Evolutionary conservation across 2,888 invertebrate genomes (phyloP).

Genomic region (Pheosia tremula): DNA sequence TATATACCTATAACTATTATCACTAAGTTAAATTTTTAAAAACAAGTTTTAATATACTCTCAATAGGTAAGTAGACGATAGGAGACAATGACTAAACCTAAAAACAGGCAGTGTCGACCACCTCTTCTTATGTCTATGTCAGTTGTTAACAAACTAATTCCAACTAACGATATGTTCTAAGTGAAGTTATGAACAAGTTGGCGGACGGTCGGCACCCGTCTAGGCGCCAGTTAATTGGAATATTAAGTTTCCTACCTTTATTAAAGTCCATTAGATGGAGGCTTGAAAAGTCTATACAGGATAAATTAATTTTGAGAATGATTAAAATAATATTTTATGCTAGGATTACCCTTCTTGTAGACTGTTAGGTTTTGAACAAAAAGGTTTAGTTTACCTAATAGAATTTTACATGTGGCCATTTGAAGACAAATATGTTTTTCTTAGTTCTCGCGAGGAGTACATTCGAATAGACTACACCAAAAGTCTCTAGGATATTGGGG

Average conservation of each 20-base stretch:
- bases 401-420: too few relatives aligned
- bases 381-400: too few relatives aligned
- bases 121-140: not conserved
- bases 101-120: conserved; percentile 21
- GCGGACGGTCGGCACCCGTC: conserved; percentile 18
- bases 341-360: too few relatives aligned
- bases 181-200: conserved; percentile 35
- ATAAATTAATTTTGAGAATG: not conserved
- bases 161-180: conserved; percentile 19
- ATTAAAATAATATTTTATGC: too few relatives aligned
- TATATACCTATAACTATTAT: too few relatives aligned
- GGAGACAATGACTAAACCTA: not conserved
- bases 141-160: conserved; percentile 30
- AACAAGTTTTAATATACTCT: too few relatives aligned
- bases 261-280: conserved; percentile 15
- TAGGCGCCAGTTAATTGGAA: conserved; percentile 23
- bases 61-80: not conserved
- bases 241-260: conserved; percentile 21
- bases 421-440: too few relatives aligned
- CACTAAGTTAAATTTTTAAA: too few relatives aligned
- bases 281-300: not conserved
- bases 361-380: too few relatives aligned
- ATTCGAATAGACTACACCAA: too few relatives aligned
- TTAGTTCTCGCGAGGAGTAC: too few relatives aligned
- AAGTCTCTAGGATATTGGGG: too few relatives aligned